Base-by-base conservation (phyloP, 2,888 invertebrate species). In the Yponomeuta malinellus region DNA sequence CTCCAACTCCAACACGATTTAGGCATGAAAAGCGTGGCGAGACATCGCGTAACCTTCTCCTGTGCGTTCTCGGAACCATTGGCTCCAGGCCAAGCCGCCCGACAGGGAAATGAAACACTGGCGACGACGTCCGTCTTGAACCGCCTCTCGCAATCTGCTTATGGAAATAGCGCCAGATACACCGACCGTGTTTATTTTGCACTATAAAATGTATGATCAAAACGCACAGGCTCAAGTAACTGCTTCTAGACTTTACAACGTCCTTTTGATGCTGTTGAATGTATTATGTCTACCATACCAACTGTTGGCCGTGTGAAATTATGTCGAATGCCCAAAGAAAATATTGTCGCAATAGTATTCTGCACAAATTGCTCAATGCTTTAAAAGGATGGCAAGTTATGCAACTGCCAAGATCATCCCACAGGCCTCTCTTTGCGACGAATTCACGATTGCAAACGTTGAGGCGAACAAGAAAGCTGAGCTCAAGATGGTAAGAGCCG, bases 21-120 rank as follows among this genome's bases (percentile, higher is more conserved):
- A 88, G 88, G 89, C 87, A 87, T 90, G 88, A 89, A 88, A 87
- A 89, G 84, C 82, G 85, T 83, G 85, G 85, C 90, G 89, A 90
- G 89, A 90, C 90, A 83, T 88, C 89, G 83, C 85, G 87, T 90
- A 90, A 91, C 90, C 90, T 91, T 91, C 90, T 86, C 83, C 80
- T 84, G 52, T 70, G 63, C 78, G 84, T 91, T 91, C 91, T 90
- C 86, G 90, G 91, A 90, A 91, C 83, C 81, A 81, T 85, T 91
- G 91, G 91, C 90, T 71, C 66, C 68, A 66, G 48, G 86, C 91
- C 91, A 91, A 78, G 81, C 77, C 81, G 79, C 83, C 84, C 85
- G 86, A 84, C 85, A 81, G 85, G 70, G 84, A 89, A 87, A 87
- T 88, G 87, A 87, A 87, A 87, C 84, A 88, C 87, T 82, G 84